These are phyloP conservation scores for Semotilus atromaculatus DNA, from an alignment of 2,797 vertebrate species.

Conservation along the genomic window DNA sequence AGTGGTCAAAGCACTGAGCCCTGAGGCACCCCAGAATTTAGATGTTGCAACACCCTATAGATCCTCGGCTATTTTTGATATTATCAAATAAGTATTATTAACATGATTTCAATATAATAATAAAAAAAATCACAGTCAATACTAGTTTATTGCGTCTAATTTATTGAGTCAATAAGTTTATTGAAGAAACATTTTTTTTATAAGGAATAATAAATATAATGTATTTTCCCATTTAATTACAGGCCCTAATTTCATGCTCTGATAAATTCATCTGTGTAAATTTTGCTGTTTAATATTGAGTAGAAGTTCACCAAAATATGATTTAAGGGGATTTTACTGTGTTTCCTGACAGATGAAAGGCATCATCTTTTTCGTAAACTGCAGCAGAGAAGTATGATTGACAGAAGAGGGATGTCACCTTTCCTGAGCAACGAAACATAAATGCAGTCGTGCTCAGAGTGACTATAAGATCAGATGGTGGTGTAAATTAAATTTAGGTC, in stretches of 20 bases:
- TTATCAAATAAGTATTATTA: neutral
- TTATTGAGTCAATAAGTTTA: too few species aligned
- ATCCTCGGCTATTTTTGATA: neutral
- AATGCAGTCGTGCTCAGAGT: neutral
- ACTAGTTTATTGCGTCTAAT: too few species aligned
- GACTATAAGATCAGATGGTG: neutral
- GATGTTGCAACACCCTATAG: too few species aligned
- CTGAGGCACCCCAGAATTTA: too few species aligned
- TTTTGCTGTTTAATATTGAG: neutral
- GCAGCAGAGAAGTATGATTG: neutral
- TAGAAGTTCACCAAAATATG: neutral
- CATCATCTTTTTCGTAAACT: neutral
- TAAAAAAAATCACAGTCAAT: neutral
- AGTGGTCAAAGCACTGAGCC: too few species aligned
- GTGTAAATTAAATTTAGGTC: neutral
- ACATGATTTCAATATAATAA: neutral
- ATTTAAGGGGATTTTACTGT: neutral
- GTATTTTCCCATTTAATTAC: neutral
- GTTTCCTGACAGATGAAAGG: neutral
- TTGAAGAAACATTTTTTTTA: neutral
- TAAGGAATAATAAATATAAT: neutral
- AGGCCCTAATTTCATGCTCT: too few species aligned
- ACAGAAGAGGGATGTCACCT: constrained; percentile 2
- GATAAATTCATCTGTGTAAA: neutral
- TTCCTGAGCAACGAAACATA: neutral